Percentiles rank a stretch among this genome's conserved stretches.
phyloP scores from a whole-genome alignment of 2,797 vertebrate species.

The Microtus agrestis region DNA sequence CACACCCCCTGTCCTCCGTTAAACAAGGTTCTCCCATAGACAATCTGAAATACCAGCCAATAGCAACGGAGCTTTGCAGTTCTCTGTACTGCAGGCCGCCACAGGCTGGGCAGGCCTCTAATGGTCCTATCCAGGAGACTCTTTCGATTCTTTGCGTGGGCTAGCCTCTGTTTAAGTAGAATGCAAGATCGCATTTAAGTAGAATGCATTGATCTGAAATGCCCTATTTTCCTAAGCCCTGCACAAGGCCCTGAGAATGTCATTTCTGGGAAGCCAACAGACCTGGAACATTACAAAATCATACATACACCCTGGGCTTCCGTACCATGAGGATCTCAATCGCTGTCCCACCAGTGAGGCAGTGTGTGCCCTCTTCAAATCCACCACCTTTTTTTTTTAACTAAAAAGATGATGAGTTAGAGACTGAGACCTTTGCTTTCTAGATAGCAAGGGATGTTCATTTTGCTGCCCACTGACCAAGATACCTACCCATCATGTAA shows the following conservation, averaged over 20 bases:
- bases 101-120: not conserved
- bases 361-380: not conserved
- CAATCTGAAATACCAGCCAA: constrained; percentile 9
- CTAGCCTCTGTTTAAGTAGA: not conserved
- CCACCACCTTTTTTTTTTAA: not conserved
- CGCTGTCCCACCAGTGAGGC: not conserved
- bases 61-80: not conserved
- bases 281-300: not conserved
- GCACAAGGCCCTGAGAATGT: not conserved
- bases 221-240: not conserved
- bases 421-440: constrained; percentile 1
- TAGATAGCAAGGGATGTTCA: not conserved
- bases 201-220: not conserved
- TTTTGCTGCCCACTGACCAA: not conserved
- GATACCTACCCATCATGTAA: not conserved
- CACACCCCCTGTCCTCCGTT: not conserved
- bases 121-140: not conserved
- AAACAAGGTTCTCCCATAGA: not conserved
- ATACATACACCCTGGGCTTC: not conserved
- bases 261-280: not conserved
- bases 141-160: not conserved
- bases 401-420: not conserved
- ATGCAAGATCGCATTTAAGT: not conserved
- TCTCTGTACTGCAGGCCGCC: not conserved
- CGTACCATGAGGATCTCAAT: not conserved